Percentiles rank a stretch among this genome's conserved stretches.
These are phyloP conservation scores for Ostrea denselamellosa DNA, from an alignment of 1,140 invertebrate species.

Conservation along the genomic window DNA sequence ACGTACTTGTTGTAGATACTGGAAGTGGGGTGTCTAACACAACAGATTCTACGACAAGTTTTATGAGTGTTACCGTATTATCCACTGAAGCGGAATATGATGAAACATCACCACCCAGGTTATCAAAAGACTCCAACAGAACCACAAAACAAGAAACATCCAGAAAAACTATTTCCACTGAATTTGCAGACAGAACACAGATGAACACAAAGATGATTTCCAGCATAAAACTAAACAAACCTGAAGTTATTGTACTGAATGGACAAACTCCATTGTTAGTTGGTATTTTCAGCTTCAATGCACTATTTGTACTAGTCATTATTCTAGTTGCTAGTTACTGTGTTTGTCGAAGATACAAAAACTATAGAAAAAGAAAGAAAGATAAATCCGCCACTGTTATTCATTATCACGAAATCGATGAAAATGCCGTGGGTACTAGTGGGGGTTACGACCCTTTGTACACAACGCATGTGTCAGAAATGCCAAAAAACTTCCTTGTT, in stretches of 20 bases:
- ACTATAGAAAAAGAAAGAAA: background rate
- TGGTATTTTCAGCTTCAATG: conserved; percentile 17
- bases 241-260: background rate
- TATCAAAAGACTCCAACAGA: too few relatives aligned
- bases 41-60: too few relatives aligned
- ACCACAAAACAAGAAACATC: too few relatives aligned
- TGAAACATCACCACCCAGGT: too few relatives aligned
- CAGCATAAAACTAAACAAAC: background rate
- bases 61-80: too few relatives aligned
- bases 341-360: background rate
- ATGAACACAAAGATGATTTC: background rate
- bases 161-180: background rate
- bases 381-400: background rate
- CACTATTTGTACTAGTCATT: background rate
- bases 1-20: too few relatives aligned
- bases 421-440: background rate
- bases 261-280: background rate
- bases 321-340: background rate
- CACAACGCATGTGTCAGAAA: background rate
- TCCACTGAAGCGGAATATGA: too few relatives aligned
- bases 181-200: background rate
- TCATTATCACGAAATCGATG: conserved; percentile 14
- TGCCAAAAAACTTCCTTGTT: background rate
- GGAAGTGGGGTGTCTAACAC: too few relatives aligned
- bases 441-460: background rate